phyloP scores from a whole-genome alignment of 2,888 invertebrate genomes.

The Euclidia mi region DNA sequence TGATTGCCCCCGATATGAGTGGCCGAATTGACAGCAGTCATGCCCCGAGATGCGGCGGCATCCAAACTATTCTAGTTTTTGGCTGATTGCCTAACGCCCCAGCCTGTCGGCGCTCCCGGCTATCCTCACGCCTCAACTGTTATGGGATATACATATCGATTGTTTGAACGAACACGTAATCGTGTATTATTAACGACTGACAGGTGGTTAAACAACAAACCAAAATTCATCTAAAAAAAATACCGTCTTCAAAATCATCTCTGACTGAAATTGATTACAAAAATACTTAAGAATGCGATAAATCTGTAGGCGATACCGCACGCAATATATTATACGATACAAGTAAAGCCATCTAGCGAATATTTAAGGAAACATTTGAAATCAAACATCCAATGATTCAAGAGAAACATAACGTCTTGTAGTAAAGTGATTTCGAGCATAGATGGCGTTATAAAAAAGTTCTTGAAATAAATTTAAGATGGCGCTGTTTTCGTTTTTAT shows the following conservation, averaged over 20 bases:
- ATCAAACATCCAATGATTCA: neutral
- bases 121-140: conserved; percentile 41
- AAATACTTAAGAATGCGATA: neutral
- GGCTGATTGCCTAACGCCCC: conserved; percentile 75
- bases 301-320: neutral
- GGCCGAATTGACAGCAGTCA: conserved; percentile 73
- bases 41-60: conserved; percentile 62
- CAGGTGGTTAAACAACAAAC: neutral
- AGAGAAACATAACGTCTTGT: neutral
- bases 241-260: no score
- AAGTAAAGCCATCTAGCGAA: conserved; percentile 30
- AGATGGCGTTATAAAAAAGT: conserved; percentile 35
- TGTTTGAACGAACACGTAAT: conserved; percentile 27
- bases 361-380: neutral
- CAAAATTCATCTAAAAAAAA: neutral
- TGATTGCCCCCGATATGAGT: conserved; percentile 73
- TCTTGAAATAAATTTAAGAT: conserved; percentile 10
- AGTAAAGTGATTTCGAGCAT: neutral
- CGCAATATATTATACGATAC: conserved; percentile 1
- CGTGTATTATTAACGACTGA: conserved; percentile 13
- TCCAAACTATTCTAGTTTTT: conserved; percentile 83
- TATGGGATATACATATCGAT: conserved; percentile 42
- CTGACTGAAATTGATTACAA: no score
- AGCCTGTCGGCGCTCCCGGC: conserved; percentile 59
- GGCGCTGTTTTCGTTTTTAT: conserved; percentile 6